A percentile compares a stretch with the other conserved stretches of the same genome.
These are phyloP conservation scores for Macrochelys suwanniensis DNA, from an alignment of 2,797 vertebrate genomes.

Conservation along the genomic window DNA sequence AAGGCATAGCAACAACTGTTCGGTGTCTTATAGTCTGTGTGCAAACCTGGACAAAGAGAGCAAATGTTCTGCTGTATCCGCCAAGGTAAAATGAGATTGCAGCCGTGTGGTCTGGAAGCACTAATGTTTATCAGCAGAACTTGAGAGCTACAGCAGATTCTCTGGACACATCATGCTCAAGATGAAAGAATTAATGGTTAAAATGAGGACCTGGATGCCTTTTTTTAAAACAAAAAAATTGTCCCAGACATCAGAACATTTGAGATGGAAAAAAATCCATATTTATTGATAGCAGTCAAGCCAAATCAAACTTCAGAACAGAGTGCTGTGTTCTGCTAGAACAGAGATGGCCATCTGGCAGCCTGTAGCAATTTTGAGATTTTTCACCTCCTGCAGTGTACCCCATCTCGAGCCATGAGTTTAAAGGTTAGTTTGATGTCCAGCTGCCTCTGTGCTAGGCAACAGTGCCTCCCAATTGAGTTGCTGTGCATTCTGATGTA, in stretches of 20 bases:
- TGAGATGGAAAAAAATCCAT: not conserved
- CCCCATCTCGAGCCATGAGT: not conserved
- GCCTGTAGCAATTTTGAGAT: not conserved
- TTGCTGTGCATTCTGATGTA: not conserved
- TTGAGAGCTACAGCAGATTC: not conserved
- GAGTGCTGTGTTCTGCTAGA: not conserved
- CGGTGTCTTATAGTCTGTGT: slow-evolving; percentile 16
- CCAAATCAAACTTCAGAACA: not conserved
- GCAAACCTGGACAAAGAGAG: slow-evolving; percentile 16
- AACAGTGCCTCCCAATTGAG: not conserved
- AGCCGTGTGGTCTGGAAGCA: slow-evolving; percentile 20
- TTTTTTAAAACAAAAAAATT: not conserved
- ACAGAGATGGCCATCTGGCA: not conserved
- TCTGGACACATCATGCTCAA: not conserved
- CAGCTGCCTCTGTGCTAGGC: not conserved
- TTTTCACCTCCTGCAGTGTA: not conserved
- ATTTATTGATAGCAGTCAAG: not conserved
- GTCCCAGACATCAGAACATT: not conserved
- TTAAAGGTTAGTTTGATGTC: not conserved
- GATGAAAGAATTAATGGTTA: not conserved
- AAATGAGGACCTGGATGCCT: not conserved
- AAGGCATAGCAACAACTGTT: not conserved
- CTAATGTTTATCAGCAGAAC: slow-evolving; percentile 48
- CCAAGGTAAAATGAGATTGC: slow-evolving; percentile 42
- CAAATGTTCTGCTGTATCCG: slow-evolving; percentile 44